Evolutionary conservation across 2,888 invertebrate species (phyloP).

Genomic region (Drosophila affinis): DNA sequence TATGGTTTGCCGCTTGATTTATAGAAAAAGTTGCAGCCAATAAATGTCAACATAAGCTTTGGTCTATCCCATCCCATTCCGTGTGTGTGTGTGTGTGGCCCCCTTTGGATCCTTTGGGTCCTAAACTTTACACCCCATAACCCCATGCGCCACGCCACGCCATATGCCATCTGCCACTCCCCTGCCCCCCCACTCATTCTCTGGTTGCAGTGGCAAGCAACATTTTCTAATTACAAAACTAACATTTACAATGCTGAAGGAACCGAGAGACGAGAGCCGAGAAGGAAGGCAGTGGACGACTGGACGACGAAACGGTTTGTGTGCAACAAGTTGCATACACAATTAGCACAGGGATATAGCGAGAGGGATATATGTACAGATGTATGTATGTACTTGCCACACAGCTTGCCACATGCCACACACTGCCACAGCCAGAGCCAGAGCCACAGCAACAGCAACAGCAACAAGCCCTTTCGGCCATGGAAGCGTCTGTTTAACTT

Average conservation of each 20-base stretch:
- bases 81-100: no score
- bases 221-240: conserved; percentile 79
- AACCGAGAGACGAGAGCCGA: conserved; percentile 42
- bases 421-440: conserved; percentile 6
- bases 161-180: not conserved
- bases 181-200: not conserved
- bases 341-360: conserved; percentile 66
- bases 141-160: not conserved
- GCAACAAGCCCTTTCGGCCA: conserved; percentile 51
- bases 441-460: conserved; percentile 4
- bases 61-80: not conserved
- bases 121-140: not conserved
- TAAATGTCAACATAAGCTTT: conserved; percentile 67
- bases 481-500: conserved; percentile 75
- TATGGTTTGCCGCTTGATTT: conserved; percentile 57
- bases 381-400: conserved; percentile 6
- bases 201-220: conserved; percentile 59
- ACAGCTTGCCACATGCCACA: conserved; percentile 25
- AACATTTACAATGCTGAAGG: conserved; percentile 75
- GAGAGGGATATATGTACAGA: not conserved
- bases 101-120: not conserved
- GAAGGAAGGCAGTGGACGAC: conserved; percentile 29
- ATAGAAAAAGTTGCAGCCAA: conserved; percentile 75
- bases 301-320: conserved; percentile 6
- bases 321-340: conserved; percentile 80